Percentiles rank a stretch among this genome's conserved stretches.
Evolutionary conservation across 2,888 invertebrate species (phyloP).

Genomic region (Nineta flava): DNA sequence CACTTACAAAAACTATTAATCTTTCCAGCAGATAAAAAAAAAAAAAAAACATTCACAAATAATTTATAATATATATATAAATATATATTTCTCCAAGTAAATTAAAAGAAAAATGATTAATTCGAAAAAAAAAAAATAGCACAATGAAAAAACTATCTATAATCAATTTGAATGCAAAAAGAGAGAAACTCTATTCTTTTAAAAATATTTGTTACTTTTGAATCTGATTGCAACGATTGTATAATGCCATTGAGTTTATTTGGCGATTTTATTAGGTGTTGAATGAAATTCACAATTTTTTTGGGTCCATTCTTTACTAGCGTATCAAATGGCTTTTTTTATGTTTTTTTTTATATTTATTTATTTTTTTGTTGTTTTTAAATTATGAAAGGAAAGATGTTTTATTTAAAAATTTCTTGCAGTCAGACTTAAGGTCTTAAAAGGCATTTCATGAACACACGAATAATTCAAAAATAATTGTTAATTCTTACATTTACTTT

Average conservation of each 20-base stretch:
- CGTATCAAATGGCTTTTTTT: not conserved
- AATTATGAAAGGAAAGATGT: slow-evolving; percentile 25
- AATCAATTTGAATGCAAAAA: not conserved
- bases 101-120: not conserved
- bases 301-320: not conserved
- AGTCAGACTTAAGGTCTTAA: slow-evolving; percentile 29
- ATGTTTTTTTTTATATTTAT: slow-evolving; percentile 15
- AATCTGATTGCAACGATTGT: not conserved
- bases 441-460: slow-evolving; percentile 27
- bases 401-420: slow-evolving; percentile 21
- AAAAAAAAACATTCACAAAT: not conserved
- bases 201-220: slow-evolving; percentile 3
- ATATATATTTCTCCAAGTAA: not conserved
- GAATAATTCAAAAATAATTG: slow-evolving; percentile 10
- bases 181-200: slow-evolving; percentile 8
- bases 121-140: not conserved
- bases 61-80: not conserved
- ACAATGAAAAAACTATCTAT: not conserved
- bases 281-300: slow-evolving; percentile 7
- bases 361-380: slow-evolving; percentile 22
- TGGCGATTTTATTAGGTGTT: slow-evolving; percentile 1
- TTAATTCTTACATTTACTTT: not conserved
- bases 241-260: slow-evolving; percentile 4
- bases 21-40: slow-evolving; percentile 2
- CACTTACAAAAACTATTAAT: slow-evolving; percentile 1